phyloP scores from a whole-genome alignment of 2,888 invertebrate species.

The Lasioglossum figueresi region DNA sequence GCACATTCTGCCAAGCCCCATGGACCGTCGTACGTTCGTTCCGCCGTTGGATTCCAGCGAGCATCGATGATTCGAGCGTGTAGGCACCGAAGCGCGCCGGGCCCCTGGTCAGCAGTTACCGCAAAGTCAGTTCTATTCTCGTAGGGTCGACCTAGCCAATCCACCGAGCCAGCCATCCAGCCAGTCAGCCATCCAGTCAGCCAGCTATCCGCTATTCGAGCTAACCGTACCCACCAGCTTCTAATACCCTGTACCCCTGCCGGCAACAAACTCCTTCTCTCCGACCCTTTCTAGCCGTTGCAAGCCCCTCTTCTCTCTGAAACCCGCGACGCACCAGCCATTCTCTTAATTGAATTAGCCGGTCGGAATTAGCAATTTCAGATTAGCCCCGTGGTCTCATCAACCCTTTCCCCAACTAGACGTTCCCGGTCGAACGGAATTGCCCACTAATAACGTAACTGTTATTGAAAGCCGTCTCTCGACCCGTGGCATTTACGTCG shows the following conservation, averaged over 20 bases:
- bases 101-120: slow-evolving; percentile 79
- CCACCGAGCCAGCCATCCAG: slow-evolving; percentile 54
- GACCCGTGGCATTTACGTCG: not conserved
- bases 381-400: slow-evolving; percentile 72
- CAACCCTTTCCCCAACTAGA: slow-evolving; percentile 37
- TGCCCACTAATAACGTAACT: slow-evolving; percentile 54
- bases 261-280: slow-evolving; percentile 49
- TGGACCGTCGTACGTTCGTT: slow-evolving; percentile 65
- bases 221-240: slow-evolving; percentile 63
- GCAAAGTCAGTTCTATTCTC: slow-evolving; percentile 77
- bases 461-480: slow-evolving; percentile 13
- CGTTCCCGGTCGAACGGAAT: slow-evolving; percentile 44
- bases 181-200: slow-evolving; percentile 13
- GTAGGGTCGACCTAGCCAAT: slow-evolving; percentile 64
- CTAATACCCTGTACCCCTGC: slow-evolving; percentile 65
- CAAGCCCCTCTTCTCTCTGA: slow-evolving; percentile 52
- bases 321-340: slow-evolving; percentile 63
- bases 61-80: slow-evolving; percentile 74
- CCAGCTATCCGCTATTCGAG: slow-evolving; percentile 57
- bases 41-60: slow-evolving; percentile 67
- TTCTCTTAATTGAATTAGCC: slow-evolving; percentile 83
- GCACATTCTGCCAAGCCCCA: slow-evolving; percentile 65
- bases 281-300: slow-evolving; percentile 47
- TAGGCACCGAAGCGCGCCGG: slow-evolving; percentile 72
- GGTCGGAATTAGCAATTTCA: slow-evolving; percentile 82